Conservation (phyloP, 2,888 invertebrate genomes). For the Opisthograptis luteolata region DNA sequence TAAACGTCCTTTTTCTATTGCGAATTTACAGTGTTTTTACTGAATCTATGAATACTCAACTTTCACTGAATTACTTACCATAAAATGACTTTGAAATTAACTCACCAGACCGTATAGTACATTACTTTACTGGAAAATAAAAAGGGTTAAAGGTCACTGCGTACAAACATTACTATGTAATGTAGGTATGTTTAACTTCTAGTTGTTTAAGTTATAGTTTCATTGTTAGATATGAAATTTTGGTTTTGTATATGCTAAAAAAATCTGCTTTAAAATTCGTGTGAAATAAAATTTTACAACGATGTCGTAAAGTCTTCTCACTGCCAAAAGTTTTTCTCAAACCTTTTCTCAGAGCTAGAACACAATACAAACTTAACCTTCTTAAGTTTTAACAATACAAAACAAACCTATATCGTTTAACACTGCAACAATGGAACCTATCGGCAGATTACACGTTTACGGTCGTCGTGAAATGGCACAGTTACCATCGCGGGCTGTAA, state of each 20-base stretch:
- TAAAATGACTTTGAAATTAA: neutral
- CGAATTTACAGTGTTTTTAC: neutral
- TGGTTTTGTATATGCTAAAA: no score
- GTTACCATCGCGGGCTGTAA: slow-evolving; percentile 30
- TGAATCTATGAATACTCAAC: neutral
- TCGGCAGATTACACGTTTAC: slow-evolving; percentile 25
- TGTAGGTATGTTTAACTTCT: no score
- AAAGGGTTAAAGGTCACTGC: no score
- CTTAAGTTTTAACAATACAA: neutral
- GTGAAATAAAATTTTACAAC: no score
- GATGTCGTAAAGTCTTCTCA: no score
- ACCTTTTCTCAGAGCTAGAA: neutral
- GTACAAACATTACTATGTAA: no score
- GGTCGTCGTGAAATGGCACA: slow-evolving; percentile 22
- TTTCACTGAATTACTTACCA: neutral
- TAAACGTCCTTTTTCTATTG: neutral
- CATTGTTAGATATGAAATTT: no score
- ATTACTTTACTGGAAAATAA: neutral
- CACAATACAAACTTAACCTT: neutral
- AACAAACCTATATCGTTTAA: neutral
- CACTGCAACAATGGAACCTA: slow-evolving; percentile 20
- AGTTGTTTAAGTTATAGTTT: no score
- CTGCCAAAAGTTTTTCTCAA: neutral
- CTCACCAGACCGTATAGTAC: neutral
- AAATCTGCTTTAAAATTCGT: no score